These are phyloP conservation scores for Mythimna lalbum DNA, from an alignment of 2,888 invertebrate genomes.

Conservation along the genomic window DNA sequence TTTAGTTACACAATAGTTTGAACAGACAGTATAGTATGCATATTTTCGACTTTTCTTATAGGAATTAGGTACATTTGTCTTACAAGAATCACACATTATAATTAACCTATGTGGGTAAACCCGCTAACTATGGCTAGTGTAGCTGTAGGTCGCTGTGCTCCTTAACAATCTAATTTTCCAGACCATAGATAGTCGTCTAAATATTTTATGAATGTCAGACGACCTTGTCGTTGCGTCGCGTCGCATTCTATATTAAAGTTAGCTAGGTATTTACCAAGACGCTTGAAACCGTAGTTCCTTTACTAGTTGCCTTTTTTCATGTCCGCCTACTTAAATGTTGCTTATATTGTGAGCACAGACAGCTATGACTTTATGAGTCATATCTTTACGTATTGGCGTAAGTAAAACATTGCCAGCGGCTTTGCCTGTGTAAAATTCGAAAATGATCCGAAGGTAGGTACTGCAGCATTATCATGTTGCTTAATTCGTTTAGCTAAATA, in stretches of 20 bases:
- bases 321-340: not conserved
- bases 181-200: not conserved
- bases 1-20: too few relatives aligned
- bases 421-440: too few relatives aligned
- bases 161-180: not conserved
- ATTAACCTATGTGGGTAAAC: too few relatives aligned
- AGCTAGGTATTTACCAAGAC: slow-evolving; percentile 23
- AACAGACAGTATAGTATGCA: too few relatives aligned
- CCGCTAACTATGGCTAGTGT: too few relatives aligned
- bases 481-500: too few relatives aligned
- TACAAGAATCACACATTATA: too few relatives aligned
- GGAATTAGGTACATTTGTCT: too few relatives aligned
- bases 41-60: too few relatives aligned
- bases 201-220: slow-evolving; percentile 3
- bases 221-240: slow-evolving; percentile 7
- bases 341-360: slow-evolving; percentile 2
- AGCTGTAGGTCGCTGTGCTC: too few relatives aligned
- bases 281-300: slow-evolving; percentile 29
- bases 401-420: slow-evolving; percentile 6
- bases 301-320: slow-evolving; percentile 9
- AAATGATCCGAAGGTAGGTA: too few relatives aligned
- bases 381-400: not conserved
- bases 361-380: slow-evolving; percentile 13
- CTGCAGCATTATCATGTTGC: too few relatives aligned
- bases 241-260: slow-evolving; percentile 13